phyloP scores from a whole-genome alignment of 2,113 vertebrate genomes.

The Telmatochromis sp. region DNA sequence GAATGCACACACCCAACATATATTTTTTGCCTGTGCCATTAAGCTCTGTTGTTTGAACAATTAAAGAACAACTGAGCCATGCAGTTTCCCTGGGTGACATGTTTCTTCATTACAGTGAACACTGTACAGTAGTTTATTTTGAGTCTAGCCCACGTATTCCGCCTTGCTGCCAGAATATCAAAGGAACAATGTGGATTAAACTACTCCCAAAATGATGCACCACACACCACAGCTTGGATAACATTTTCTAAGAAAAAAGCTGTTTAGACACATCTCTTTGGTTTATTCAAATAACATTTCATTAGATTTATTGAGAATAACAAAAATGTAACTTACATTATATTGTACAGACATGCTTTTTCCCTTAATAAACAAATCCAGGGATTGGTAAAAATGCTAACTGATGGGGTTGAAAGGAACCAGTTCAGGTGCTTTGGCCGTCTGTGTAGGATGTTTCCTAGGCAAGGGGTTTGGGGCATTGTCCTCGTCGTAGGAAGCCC shows the following conservation, averaged over 20 bases:
- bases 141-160: background rate
- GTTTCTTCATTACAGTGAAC: background rate
- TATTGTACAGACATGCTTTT: background rate
- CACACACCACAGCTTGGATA: background rate
- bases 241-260: background rate
- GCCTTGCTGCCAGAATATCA: background rate
- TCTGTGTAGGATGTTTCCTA: background rate
- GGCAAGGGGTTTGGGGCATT: rapidly evolving
- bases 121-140: background rate
- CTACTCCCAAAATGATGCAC: background rate
- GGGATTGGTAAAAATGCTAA: background rate
- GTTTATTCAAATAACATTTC: background rate
- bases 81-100: background rate
- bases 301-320: background rate
- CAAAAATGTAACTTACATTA: background rate
- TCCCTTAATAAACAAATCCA: background rate
- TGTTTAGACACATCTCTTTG: background rate
- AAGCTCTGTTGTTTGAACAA: background rate
- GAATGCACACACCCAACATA: background rate
- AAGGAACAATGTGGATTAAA: background rate
- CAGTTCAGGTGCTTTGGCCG: background rate
- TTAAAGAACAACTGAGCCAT: background rate
- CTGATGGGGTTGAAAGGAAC: background rate
- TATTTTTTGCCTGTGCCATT: background rate
- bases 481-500: background rate